phyloP scores from a whole-genome alignment of 1,140 invertebrate species.

The Brachionus rotundiformis region DNA sequence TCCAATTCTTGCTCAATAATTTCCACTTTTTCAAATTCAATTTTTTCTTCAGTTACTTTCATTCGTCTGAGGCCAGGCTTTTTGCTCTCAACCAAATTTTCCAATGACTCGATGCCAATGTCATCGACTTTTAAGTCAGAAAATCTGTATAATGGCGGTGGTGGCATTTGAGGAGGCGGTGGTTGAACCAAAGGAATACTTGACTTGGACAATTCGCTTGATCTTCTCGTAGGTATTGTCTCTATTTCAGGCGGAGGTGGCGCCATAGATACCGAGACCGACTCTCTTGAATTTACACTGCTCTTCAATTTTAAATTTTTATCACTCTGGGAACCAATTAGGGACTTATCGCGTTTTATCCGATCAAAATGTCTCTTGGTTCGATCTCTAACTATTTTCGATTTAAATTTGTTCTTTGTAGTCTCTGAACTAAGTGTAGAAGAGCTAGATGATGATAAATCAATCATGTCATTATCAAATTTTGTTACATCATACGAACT shows the following conservation, averaged over 20 bases:
- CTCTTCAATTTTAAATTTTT: not conserved
- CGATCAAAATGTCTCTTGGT: constrained; percentile 29
- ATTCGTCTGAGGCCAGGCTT: not conserved
- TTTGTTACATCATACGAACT: not conserved
- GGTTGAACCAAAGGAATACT: constrained; percentile 25
- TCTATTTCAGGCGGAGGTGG: constrained; percentile 7
- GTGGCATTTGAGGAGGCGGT: not conserved
- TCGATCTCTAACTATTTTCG: not conserved
- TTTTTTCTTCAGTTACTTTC: constrained; percentile 29
- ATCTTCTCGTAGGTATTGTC: not conserved
- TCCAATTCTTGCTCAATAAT: not conserved
- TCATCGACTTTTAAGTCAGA: not conserved
- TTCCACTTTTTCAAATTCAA: constrained; percentile 15
- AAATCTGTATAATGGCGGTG: not conserved
- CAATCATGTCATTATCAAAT: constrained; percentile 24
- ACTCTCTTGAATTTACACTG: not conserved
- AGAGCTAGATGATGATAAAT: constrained; percentile 14
- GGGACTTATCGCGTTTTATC: not conserved
- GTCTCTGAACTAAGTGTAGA: not conserved
- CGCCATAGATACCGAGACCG: not conserved
- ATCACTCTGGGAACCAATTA: not conserved
- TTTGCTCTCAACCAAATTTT: not conserved
- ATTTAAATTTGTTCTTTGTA: not conserved
- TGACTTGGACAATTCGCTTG: not conserved
- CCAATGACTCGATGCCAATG: not conserved